Percentiles rank a stretch among this genome's conserved stretches.
phyloP scores from a whole-genome alignment of 2,888 invertebrate genomes.

The Machimus atricapillus region DNA sequence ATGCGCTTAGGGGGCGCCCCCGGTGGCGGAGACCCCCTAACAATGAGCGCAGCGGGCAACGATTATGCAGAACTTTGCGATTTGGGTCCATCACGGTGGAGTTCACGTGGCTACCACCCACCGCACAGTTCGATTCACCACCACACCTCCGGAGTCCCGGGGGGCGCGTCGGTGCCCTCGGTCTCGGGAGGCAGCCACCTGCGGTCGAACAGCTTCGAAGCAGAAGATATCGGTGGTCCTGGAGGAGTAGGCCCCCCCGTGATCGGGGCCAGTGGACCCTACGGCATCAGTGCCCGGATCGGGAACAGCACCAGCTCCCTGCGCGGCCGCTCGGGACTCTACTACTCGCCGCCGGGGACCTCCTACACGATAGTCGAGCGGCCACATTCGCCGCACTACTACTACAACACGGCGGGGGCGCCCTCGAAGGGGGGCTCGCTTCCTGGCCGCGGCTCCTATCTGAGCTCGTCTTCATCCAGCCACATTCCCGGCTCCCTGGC shows the following conservation, averaged over 20 bases:
- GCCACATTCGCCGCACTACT: constrained; percentile 72
- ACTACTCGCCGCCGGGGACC: constrained; percentile 88
- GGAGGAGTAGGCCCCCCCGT: constrained; percentile 55
- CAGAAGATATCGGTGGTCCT: constrained; percentile 57
- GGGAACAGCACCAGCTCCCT: constrained; percentile 62
- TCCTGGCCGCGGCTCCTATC: constrained; percentile 68
- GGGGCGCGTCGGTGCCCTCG: constrained; percentile 50
- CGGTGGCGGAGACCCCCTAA: constrained; percentile 58
- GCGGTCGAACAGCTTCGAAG: constrained; percentile 61
- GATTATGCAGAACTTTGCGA: constrained; percentile 64
- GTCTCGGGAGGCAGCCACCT: constrained; percentile 47
- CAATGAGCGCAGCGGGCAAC: constrained; percentile 64
- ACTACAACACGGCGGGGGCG: constrained; percentile 63
- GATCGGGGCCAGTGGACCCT: constrained; percentile 55
- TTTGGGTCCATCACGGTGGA: constrained; percentile 63
- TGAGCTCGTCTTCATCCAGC: constrained; percentile 68
- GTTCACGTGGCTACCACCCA: constrained; percentile 60
- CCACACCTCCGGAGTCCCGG: constrained; percentile 51
- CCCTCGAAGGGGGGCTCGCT: constrained; percentile 61
- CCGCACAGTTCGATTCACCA: constrained; percentile 55
- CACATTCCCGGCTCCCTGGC: constrained; percentile 63
- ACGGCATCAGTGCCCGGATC: constrained; percentile 56
- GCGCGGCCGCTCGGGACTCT: constrained; percentile 72
- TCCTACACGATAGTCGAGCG: constrained; percentile 88
- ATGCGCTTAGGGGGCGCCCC: constrained; percentile 53